These are phyloP conservation scores for Corynorhinus townsendii DNA, from an alignment of 2,113 vertebrate genomes.

Conservation along the genomic window DNA sequence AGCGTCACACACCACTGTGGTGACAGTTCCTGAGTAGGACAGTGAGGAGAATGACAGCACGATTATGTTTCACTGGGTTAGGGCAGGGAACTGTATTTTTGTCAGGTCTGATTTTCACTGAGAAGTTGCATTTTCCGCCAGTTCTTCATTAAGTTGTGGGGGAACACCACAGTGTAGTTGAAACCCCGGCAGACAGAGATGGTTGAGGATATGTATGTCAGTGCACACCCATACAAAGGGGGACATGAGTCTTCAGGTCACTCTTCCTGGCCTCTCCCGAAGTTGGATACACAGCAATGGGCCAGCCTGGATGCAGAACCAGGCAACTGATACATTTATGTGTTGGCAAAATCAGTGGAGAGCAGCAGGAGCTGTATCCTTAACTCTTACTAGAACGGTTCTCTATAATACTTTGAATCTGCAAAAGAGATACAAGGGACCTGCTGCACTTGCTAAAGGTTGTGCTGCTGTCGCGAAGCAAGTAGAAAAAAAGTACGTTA, in stretches of 20 bases:
- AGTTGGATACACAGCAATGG: neutral
- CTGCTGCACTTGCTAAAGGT: neutral
- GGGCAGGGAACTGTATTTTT: neutral
- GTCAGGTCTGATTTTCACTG: neutral
- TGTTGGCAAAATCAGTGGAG: neutral
- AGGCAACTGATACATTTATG: neutral
- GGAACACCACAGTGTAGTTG: neutral
- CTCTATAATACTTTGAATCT: neutral
- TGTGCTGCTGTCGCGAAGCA: neutral
- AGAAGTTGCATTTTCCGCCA: neutral
- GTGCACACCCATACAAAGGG: neutral
- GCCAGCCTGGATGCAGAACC: neutral
- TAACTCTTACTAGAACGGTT: neutral
- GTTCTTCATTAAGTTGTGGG: neutral
- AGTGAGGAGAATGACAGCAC: neutral
- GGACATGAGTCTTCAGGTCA: fast-evolving
- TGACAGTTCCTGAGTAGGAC: neutral
- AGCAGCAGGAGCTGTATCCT: neutral
- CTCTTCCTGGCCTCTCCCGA: neutral
- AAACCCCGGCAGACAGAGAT: neutral
- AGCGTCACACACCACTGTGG: neutral
- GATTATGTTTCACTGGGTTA: neutral
- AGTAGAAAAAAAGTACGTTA: neutral
- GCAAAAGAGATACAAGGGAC: neutral
- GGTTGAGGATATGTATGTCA: too few relatives aligned